Evolutionary conservation across 92 coral and sea anemone species (phyloP).

Genomic region (Porites divaricata): DNA sequence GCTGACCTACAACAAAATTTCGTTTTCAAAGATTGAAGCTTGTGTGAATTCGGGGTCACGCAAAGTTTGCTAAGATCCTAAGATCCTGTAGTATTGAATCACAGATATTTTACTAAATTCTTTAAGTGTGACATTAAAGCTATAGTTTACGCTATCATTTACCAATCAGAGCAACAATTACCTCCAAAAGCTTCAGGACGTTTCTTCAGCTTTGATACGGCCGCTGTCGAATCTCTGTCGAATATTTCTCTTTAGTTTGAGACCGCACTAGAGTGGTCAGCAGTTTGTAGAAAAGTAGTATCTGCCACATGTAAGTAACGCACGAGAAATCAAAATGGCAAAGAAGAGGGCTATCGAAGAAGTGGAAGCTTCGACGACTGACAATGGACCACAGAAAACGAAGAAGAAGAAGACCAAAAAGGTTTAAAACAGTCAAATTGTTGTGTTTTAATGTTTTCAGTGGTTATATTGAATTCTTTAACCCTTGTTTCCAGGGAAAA

Average conservation of each 20-base stretch:
- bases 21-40: too few relatives aligned
- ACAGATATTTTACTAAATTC: too few relatives aligned
- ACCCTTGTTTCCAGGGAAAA: slow-evolving; percentile 57
- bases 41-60: neutral
- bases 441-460: neutral
- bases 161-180: neutral
- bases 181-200: neutral
- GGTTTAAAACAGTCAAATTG: slow-evolving; percentile 10
- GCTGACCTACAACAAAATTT: too few relatives aligned
- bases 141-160: neutral
- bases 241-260: neutral
- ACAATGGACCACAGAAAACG: neutral
- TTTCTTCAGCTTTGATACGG: neutral
- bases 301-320: slow-evolving; percentile 20
- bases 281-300: neutral
- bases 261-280: slow-evolving; percentile 1
- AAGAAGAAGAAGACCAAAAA: slow-evolving; percentile 59
- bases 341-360: slow-evolving; percentile 43
- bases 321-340: slow-evolving; percentile 48
- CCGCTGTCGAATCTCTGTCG: too few relatives aligned
- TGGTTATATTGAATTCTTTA: neutral
- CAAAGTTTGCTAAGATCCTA: neutral
- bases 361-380: neutral
- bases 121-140: neutral
- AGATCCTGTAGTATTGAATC: too few relatives aligned